Conservation (phyloP, 2,888 invertebrate genomes). For the Salpingus planirostris region DNA sequence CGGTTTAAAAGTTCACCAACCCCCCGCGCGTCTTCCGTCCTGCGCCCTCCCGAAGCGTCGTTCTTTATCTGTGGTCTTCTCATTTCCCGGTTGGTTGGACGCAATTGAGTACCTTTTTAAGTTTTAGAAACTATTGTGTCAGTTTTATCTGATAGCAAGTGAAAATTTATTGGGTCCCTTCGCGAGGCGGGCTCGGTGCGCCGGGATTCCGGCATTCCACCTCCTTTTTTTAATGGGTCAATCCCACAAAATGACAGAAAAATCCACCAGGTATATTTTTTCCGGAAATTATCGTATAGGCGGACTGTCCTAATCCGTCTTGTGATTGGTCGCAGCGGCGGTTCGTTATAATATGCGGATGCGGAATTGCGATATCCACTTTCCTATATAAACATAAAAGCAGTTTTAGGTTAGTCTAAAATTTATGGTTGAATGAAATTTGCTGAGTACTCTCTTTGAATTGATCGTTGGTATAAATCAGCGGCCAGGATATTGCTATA, state of each 20-base stretch:
- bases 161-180: conserved; percentile 36
- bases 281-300: conserved; percentile 34
- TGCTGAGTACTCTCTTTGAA: conserved; percentile 37
- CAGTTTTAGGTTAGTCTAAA: conserved; percentile 27
- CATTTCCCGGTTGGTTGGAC: conserved; percentile 42
- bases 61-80: conserved; percentile 37
- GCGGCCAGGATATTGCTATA: conserved; percentile 35
- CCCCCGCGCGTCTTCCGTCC: conserved; percentile 26
- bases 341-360: conserved; percentile 35
- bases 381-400: conserved; percentile 31
- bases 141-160: conserved; percentile 38
- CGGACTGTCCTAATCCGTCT: conserved; percentile 41
- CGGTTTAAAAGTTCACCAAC: conserved; percentile 39
- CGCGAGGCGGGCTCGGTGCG: no score
- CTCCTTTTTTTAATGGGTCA: no score
- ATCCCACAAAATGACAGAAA: no score
- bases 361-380: conserved; percentile 29
- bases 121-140: conserved; percentile 43
- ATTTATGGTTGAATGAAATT: conserved; percentile 36
- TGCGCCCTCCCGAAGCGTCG: conserved; percentile 5
- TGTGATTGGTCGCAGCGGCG: conserved; percentile 40
- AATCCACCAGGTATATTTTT: no score
- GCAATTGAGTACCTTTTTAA: conserved; percentile 42
- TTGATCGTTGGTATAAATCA: conserved; percentile 37
- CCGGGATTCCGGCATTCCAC: no score